Evolutionary conservation across 2,888 invertebrate genomes (phyloP), one percentile per base, ranked within the genome.

Genomic region (Gisinianus flammeolus): DNA sequence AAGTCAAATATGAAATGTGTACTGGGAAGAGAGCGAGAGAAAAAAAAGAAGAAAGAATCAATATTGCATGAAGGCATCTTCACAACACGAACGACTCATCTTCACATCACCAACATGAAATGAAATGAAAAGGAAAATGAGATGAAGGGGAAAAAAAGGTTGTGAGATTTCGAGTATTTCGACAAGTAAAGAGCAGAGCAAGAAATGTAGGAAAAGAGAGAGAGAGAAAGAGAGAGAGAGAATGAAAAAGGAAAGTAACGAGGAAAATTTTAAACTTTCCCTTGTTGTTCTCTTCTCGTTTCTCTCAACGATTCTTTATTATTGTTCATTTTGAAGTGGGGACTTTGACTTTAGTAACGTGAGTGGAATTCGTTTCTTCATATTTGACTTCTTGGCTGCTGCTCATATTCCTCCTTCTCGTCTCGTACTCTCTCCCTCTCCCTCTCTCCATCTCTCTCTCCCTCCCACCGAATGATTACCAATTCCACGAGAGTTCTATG

Each of bases 281-380:
- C 19, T 52, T 73, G 62, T 62, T 66, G 67, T 74, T 68, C 22
- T 58, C 58, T 58, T 16, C 28, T 4, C 31, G 16, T 74, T 31
- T 12, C 44, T 66, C 30, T 67, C 66, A 22, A 74, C 28, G 35
- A 26, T 66, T 64, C 66, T 67, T 66, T 74, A 74, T 74, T 66
- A 74, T 74, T 74, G 74, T 74, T 66, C 74, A 74, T 74, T 66
- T 74, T 74, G 66, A 30, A 66, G 66, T 26, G 33, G 19, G 58
- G 6, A 8, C 35, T 35, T 35, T 35, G 35, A 73, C 73, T 64
- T 12, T 33, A 12, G 26, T 52, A 54, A 66, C 74, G 54, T 66
- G 67, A 24, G 52, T 44, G 28, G 66, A 74, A 74, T 66, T 74
- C 19, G 58, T 58, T 28, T 70, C 26, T 70, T 30, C 44, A 28